phyloP scores from a whole-genome alignment of 2,888 invertebrate species.

The Alentia gelatinosa region DNA sequence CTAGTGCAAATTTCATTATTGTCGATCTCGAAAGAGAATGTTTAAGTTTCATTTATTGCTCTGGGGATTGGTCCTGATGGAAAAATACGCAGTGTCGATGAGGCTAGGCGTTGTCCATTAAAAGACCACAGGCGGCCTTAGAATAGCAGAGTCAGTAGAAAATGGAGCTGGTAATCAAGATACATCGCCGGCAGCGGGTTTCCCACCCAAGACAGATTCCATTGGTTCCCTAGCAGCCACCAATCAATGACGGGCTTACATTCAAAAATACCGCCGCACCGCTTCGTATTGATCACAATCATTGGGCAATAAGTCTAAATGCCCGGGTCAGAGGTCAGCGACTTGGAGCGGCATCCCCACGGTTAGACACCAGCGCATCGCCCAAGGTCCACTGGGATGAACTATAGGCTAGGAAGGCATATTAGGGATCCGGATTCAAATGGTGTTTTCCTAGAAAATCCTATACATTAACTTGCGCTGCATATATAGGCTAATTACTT shows the following conservation, averaged over 20 bases:
- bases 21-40: too few relatives aligned
- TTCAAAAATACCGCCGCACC: not conserved
- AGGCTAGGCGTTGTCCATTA: too few relatives aligned
- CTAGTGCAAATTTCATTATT: too few relatives aligned
- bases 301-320: not conserved
- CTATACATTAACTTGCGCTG: too few relatives aligned
- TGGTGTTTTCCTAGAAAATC: not conserved
- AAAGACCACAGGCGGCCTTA: too few relatives aligned
- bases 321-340: not conserved
- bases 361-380: not conserved
- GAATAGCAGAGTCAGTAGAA: not conserved
- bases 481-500: not conserved
- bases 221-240: not conserved
- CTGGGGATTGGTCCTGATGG: too few relatives aligned
- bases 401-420: not conserved
- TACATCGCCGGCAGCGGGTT: not conserved
- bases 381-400: not conserved
- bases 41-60: too few relatives aligned
- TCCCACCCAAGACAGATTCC: not conserved
- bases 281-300: not conserved
- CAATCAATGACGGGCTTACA: not conserved
- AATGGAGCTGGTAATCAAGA: not conserved
- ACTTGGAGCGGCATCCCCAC: not conserved
- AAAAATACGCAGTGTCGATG: too few relatives aligned
- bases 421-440: not conserved